Evolutionary conservation across 2,113 vertebrate species (phyloP).

Genomic region (Sardina pilchardus): DNA sequence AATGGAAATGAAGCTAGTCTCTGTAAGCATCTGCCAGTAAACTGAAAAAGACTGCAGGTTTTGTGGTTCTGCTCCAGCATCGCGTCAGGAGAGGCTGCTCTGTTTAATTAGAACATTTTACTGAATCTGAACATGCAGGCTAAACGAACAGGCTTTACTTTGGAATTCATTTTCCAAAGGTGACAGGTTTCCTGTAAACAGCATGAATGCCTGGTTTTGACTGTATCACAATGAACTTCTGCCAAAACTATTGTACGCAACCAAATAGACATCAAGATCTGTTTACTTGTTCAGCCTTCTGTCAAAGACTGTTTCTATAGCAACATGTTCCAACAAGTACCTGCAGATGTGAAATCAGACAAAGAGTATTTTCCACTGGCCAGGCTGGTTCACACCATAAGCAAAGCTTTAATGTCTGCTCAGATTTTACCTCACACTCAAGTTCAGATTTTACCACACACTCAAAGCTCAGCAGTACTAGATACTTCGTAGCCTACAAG

Average conservation of each 20-base stretch:
- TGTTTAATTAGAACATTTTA: constrained; percentile 6
- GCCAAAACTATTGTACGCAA: neutral
- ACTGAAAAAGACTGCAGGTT: neutral
- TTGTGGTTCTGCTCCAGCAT: neutral
- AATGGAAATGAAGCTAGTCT: constrained; percentile 3
- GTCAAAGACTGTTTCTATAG: neutral
- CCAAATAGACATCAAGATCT: neutral
- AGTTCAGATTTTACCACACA: neutral
- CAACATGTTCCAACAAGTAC: neutral
- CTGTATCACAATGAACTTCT: neutral
- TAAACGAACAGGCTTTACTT: neutral
- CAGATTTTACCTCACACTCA: neutral
- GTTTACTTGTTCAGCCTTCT: neutral
- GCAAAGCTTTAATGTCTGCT: neutral
- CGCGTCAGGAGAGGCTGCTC: neutral
- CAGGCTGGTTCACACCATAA: neutral
- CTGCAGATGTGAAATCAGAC: neutral
- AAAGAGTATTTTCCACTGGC: neutral
- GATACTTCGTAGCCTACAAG: neutral
- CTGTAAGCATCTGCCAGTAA: neutral
- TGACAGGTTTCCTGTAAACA: constrained; percentile 4
- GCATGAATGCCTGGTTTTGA: neutral
- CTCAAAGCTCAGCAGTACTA: neutral
- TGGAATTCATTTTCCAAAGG: neutral
- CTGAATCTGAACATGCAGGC: neutral